phyloP scores from a whole-genome alignment of 1,140 invertebrate genomes.

The Eupeodes corollae region DNA sequence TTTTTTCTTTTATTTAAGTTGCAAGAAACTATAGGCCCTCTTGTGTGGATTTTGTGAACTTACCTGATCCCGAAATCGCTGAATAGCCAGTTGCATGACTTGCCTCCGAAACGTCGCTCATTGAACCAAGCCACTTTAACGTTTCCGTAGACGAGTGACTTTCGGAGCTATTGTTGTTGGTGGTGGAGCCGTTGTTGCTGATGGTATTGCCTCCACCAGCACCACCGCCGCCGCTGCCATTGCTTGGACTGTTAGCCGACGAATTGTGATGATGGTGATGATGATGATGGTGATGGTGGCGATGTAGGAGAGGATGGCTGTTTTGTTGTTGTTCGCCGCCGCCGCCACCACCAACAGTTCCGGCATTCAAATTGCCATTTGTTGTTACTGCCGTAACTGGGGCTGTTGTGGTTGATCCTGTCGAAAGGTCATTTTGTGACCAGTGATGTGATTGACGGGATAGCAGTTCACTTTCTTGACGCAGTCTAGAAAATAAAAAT shows the following conservation, averaged over 20 bases:
- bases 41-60: conserved; percentile 7
- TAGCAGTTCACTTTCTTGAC: conserved; percentile 36
- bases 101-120: conserved; percentile 61
- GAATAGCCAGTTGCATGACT: conserved; percentile 39
- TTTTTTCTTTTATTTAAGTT: too few species aligned
- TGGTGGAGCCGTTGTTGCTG: conserved; percentile 50
- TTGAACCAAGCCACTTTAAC: conserved; percentile 69
- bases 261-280: conserved; percentile 5
- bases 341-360: conserved; percentile 6
- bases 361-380: conserved; percentile 9
- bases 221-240: conserved; percentile 12
- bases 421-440: conserved; percentile 40
- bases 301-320: conserved; percentile 6
- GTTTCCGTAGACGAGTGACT: conserved; percentile 69
- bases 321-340: not conserved
- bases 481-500: conserved; percentile 23
- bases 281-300: conserved; percentile 12
- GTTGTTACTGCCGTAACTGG: conserved; percentile 24
- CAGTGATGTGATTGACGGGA: conserved; percentile 37
- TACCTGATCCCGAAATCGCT: conserved; percentile 33
- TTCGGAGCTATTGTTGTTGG: conserved; percentile 45
- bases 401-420: conserved; percentile 33
- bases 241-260: conserved; percentile 7
- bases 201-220: conserved; percentile 6
- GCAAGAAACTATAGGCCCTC: too few species aligned